A percentile compares a stretch with the other conserved stretches of the same genome.
phyloP scores from a whole-genome alignment of 2,888 invertebrate genomes.

The Epirrita christyi region DNA sequence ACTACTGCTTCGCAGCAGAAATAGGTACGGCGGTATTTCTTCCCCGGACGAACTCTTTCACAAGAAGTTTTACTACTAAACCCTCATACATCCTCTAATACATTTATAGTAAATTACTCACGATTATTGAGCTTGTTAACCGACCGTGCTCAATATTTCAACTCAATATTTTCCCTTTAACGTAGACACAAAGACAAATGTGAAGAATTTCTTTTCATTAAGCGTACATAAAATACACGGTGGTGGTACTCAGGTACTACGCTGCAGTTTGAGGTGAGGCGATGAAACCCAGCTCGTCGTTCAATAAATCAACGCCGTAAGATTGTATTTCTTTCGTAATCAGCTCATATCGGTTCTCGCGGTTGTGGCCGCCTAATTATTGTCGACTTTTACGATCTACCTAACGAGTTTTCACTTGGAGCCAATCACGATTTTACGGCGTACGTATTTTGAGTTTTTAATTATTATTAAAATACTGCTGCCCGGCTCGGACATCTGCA shows the following conservation, averaged over 20 bases:
- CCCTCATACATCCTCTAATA: slow-evolving; percentile 38
- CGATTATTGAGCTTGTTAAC: slow-evolving; percentile 46
- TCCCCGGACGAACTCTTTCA: too few relatives aligned
- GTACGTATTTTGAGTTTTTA: slow-evolving; percentile 72
- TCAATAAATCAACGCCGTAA: slow-evolving; percentile 79
- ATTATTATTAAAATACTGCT: slow-evolving; percentile 60
- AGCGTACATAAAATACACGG: slow-evolving; percentile 62
- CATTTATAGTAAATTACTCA: slow-evolving; percentile 38
- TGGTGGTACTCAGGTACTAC: too few relatives aligned
- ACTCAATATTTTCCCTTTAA: slow-evolving; percentile 53
- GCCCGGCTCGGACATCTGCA: slow-evolving; percentile 36
- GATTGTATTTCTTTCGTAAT: slow-evolving; percentile 84
- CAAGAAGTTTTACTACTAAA: slow-evolving; percentile 44
- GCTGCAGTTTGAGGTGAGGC: slow-evolving; percentile 53
- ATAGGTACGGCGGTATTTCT: too few relatives aligned
- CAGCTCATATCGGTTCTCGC: slow-evolving; percentile 81
- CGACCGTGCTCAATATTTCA: slow-evolving; percentile 47
- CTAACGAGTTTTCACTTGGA: slow-evolving; percentile 83
- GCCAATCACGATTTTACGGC: slow-evolving; percentile 82
- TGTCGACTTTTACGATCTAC: slow-evolving; percentile 82
- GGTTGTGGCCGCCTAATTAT: slow-evolving; percentile 82
- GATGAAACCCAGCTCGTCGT: slow-evolving; percentile 67
- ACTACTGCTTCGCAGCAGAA: too few relatives aligned
- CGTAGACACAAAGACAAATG: slow-evolving; percentile 65
- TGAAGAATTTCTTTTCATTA: slow-evolving; percentile 72